Conservation (phyloP, 1,140 invertebrate species). For the Pachyrhynchus sulphureomaculatus region DNA sequence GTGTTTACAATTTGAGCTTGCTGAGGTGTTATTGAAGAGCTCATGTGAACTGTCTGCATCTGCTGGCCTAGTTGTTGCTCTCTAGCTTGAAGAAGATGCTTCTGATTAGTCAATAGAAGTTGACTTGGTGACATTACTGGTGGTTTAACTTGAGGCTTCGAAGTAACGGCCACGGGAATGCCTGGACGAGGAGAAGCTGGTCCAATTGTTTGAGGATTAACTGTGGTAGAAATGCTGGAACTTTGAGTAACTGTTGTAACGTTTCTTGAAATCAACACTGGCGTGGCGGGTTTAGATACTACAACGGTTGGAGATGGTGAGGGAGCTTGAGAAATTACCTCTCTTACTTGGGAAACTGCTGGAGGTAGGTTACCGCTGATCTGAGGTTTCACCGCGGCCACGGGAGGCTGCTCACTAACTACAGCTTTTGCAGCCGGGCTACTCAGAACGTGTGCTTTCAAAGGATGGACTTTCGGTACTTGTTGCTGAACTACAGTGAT, state of each 20-base stretch:
- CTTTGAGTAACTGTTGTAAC: constrained; percentile 10
- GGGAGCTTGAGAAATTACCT: background rate
- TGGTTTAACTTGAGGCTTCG: constrained; percentile 42
- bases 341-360: background rate
- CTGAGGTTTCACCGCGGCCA: constrained; percentile 6
- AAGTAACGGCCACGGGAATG: constrained; percentile 23
- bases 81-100: constrained; percentile 37
- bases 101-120: constrained; percentile 31
- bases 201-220: constrained; percentile 8
- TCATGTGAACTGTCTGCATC: constrained; percentile 20
- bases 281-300: constrained; percentile 12
- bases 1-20: constrained; percentile 37
- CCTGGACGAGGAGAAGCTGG: constrained; percentile 43
- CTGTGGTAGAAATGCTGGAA: constrained; percentile 6
- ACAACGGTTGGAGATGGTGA: constrained; percentile 3
- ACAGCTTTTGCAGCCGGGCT: constrained; percentile 47
- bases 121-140: constrained; percentile 44
- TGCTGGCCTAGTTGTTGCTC: constrained; percentile 33
- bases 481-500: constrained; percentile 30
- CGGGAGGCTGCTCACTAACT: constrained; percentile 32
- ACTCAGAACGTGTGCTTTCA: constrained; percentile 59
- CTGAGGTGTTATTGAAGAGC: constrained; percentile 22
- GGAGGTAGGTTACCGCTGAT: background rate
- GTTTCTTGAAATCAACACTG: constrained; percentile 6
- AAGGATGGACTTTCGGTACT: constrained; percentile 51